Percentiles rank a stretch among this genome's conserved stretches.
phyloP scores from a whole-genome alignment of 2,797 vertebrate species.

The Lemur catta region DNA sequence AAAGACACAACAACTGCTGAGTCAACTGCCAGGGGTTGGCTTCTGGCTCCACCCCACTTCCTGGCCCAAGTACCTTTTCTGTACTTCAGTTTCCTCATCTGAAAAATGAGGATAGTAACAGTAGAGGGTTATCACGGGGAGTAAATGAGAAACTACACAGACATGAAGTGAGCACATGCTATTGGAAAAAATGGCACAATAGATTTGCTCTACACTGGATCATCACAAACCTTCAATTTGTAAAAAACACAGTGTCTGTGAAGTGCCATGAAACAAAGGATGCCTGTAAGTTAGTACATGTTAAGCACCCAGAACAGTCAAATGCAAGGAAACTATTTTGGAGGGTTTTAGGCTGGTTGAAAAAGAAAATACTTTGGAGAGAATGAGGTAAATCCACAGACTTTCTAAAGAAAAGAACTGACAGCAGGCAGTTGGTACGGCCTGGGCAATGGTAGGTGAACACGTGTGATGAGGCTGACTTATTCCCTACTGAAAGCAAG shows the following conservation, averaged over 20 bases:
- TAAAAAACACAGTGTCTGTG: too few species aligned
- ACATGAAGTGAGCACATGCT: background rate
- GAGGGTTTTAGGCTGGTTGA: background rate
- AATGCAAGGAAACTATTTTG: background rate
- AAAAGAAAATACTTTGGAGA: background rate
- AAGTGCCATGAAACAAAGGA: background rate
- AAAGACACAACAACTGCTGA: background rate
- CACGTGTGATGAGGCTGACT: too few species aligned
- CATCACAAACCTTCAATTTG: background rate
- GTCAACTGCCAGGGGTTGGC: background rate
- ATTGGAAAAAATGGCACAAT: background rate
- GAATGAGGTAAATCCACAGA: background rate
- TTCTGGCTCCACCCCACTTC: background rate
- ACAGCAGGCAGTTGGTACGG: too few species aligned
- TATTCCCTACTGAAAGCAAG: background rate
- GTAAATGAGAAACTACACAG: background rate
- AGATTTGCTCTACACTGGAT: background rate
- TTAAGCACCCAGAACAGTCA: background rate
- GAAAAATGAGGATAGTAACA: background rate
- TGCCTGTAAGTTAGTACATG: background rate
- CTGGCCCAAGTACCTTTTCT: background rate
- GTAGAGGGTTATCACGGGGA: too few species aligned
- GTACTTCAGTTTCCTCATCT: background rate
- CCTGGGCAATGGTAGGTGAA: background rate
- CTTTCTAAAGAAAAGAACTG: background rate